Base-by-base conservation (phyloP, 2,113 vertebrate genomes). In the Panthera uncia region DNA sequence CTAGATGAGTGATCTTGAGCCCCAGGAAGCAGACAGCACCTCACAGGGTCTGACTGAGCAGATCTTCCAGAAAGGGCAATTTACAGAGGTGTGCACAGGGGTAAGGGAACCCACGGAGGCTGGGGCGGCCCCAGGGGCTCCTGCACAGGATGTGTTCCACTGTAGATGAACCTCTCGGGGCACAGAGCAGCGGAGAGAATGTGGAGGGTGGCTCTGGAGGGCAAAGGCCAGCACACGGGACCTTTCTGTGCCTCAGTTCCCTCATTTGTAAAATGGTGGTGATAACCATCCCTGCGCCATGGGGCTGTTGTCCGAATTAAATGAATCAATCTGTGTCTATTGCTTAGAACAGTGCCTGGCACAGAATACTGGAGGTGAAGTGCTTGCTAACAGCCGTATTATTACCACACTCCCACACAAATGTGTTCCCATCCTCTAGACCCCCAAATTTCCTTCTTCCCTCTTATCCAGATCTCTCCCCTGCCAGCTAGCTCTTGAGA, bases 351-450 rank as follows among this genome's bases (percentile, higher is more conserved):
- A 11, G 57, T 15, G 29, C 55, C 66, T 68, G 80, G 57, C 52
- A 71, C 4, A 1, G 12, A 16, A n/a, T 2, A 33, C n/a, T 0
- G 7, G 55, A 14, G 21, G n/a, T 50, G 0, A 4, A 15, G 8
- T 4, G 21, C 5, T 82, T 61, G 14, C 52, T 14, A 0, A 41
- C n/a, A 50, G 38, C n/a, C 13, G 0, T 41, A 7, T 69, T 25
- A 8, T n/a, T 38, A 15, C 61, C 38, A 33, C 1, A 4, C 27
- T 66, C 61, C 57, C 81, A 76, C 36, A 36, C 52, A 55, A 18
- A 12, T 45, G 16, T 8, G 33, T 68, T 63, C 33, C 38, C 18
- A 68, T 87, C 38, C 33, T 76, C 68, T 33, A 25, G 48, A 41
- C 55, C 57, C 36, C 76, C 80, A 76, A 52, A 16, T 91, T 38